These are phyloP conservation scores for Cyprinodon diabolis DNA, from an alignment of 2,797 vertebrate species.

Conservation along the genomic window DNA sequence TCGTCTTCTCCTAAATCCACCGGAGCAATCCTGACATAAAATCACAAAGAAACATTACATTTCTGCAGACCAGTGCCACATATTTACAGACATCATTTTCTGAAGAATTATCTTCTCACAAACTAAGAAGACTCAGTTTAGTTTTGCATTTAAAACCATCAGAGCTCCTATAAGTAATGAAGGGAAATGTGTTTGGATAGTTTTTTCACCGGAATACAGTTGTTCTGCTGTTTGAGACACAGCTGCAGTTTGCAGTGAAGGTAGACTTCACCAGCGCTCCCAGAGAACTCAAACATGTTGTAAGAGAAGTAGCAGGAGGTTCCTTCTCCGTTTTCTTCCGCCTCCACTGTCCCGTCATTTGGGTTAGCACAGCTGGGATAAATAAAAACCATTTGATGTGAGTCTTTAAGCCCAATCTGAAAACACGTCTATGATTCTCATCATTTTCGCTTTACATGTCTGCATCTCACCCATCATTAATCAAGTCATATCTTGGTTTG, in stretches of 20 bases:
- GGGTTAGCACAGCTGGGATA: conserved; percentile 26
- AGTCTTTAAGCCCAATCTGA: not conserved
- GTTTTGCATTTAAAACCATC: not conserved
- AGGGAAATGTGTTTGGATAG: not conserved
- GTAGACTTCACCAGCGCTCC: not conserved
- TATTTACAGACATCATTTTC: not conserved
- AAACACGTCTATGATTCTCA: not conserved
- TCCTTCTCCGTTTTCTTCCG: conserved; percentile 20
- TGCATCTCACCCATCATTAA: conserved; percentile 9
- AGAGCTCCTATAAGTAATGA: not conserved
- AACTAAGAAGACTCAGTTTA: too few relatives aligned
- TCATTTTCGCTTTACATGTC: too few relatives aligned
- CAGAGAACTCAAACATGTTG: conserved; percentile 38
- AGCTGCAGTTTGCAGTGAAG: conserved; percentile 18
- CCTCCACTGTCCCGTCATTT: conserved; percentile 15
- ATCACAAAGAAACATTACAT: not conserved
- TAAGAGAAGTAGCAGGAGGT: conserved; percentile 38
- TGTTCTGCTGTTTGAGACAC: not conserved
- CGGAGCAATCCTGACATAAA: not conserved
- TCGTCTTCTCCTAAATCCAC: not conserved
- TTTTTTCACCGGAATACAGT: conserved; percentile 4
- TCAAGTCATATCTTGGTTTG: conserved; percentile 11
- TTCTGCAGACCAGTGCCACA: not conserved
- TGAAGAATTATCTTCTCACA: not conserved
- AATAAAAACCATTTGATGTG: not conserved